Percentiles rank a stretch among this genome's conserved stretches.
These are phyloP conservation scores for Xyrauchen texanus DNA, from an alignment of 2,113 vertebrate genomes.

Conservation along the genomic window DNA sequence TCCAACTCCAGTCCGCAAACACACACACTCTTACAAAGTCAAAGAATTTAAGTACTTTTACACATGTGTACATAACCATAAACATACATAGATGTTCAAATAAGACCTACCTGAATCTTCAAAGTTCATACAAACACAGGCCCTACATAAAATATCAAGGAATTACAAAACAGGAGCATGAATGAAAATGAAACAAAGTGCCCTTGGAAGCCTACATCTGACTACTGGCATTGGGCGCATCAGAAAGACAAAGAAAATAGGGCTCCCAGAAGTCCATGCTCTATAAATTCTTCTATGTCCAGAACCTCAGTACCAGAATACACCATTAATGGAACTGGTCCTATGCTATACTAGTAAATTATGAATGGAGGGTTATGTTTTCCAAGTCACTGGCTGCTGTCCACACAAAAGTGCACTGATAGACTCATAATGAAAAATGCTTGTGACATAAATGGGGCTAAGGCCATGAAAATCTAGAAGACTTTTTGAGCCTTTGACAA, in stretches of 20 bases:
- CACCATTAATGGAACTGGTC: slow-evolving; percentile 58
- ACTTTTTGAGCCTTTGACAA: not conserved
- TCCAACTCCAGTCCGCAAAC: slow-evolving; percentile 1
- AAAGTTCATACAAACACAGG: not conserved
- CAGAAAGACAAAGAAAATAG: slow-evolving; percentile 45
- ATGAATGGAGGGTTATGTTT: slow-evolving; percentile 75
- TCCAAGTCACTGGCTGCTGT: slow-evolving; percentile 64
- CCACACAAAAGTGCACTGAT: slow-evolving; percentile 60
- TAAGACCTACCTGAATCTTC: not conserved
- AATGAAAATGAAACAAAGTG: slow-evolving; percentile 57
- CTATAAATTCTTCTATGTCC: slow-evolving; percentile 51
- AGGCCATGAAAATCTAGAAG: slow-evolving; percentile 4
- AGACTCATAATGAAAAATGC: slow-evolving; percentile 28
- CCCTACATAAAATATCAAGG: slow-evolving; percentile 32
- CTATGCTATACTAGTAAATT: slow-evolving; percentile 73
- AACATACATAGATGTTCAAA: not conserved
- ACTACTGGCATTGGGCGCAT: slow-evolving; percentile 19
- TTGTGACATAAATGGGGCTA: slow-evolving; percentile 33
- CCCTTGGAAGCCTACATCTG: slow-evolving; percentile 21
- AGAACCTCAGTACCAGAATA: slow-evolving; percentile 51
- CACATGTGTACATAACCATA: not conserved
- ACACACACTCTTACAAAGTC: not conserved
- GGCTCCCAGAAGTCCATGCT: slow-evolving; percentile 51
- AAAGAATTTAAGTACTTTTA: not conserved
- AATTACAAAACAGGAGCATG: not conserved